phyloP scores from a whole-genome alignment of 2,113 vertebrate genomes.

The Hippocampus barbouri region DNA sequence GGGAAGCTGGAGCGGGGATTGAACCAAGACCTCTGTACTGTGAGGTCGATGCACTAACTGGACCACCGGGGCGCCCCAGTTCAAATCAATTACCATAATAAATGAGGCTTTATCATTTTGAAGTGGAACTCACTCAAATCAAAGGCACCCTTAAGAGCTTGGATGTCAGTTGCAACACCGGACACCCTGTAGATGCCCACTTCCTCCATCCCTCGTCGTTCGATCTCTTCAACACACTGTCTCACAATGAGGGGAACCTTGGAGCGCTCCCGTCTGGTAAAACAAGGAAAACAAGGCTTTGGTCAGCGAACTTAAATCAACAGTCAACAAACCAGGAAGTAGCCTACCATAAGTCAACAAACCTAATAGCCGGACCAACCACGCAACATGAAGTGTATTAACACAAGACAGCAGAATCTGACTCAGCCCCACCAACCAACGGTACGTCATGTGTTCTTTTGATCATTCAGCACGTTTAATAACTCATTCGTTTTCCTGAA shows the following conservation, averaged over 20 bases:
- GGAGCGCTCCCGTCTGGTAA: constrained; percentile 85
- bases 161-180: constrained; percentile 95
- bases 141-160: constrained; percentile 90
- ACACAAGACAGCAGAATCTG: no score
- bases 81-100: background rate
- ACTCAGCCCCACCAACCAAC: background rate
- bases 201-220: constrained; percentile 94
- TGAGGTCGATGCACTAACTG: no score
- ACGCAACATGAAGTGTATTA: no score
- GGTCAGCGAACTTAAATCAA: no score
- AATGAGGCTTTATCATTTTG: background rate
- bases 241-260: constrained; percentile 96
- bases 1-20: no score
- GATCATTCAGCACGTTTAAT: background rate
- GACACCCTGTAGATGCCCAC: constrained; percentile 98
- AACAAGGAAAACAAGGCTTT: constrained; percentile 2
- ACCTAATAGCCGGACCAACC: no score
- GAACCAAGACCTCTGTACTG: no score
- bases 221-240: constrained; percentile 96
- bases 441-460: background rate
- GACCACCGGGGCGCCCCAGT: no score
- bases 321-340: no score
- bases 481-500: background rate
- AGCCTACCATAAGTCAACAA: no score
- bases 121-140: constrained; percentile 85